A percentile compares a stretch with the other conserved stretches of the same genome.
Conservation (phyloP, 2,888 invertebrate species). For the Hirtodrosophila duncani region DNA sequence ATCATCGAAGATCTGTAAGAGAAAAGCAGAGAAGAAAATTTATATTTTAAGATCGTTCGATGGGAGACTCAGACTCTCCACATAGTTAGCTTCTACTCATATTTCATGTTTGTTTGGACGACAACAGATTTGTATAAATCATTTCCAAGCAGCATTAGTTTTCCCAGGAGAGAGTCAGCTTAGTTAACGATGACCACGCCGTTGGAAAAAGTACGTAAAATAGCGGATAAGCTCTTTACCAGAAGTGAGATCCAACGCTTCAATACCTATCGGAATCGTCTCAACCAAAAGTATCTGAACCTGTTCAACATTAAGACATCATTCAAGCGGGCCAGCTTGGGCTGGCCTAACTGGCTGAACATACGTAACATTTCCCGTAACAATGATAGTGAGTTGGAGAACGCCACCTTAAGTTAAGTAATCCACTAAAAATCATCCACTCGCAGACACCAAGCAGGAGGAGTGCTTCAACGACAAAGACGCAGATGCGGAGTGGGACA, state of each 20-base stretch:
- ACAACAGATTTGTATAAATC: neutral
- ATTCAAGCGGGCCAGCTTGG: slow-evolving; percentile 21
- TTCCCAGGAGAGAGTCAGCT: no score
- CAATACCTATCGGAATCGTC: slow-evolving; percentile 24
- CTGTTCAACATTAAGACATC: slow-evolving; percentile 16
- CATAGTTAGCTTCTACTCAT: no score
- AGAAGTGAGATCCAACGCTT: slow-evolving; percentile 43
- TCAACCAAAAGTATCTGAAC: slow-evolving; percentile 30
- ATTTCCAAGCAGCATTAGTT: neutral
- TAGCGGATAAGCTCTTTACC: slow-evolving; percentile 51
- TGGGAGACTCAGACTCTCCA: no score
- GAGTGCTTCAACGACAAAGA: no score
- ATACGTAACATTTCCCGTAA: slow-evolving; percentile 26
- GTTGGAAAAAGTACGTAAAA: slow-evolving; percentile 32
- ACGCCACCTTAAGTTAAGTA: fast-evolving
- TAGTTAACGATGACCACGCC: slow-evolving; percentile 21
- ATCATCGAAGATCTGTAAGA: slow-evolving; percentile 90
- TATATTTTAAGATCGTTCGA: no score
- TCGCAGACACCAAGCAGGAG: neutral
- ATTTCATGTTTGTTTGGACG: no score
- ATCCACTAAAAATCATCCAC: neutral
- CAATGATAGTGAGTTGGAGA: slow-evolving; percentile 22
- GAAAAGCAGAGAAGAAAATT: no score
- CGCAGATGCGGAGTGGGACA: slow-evolving; percentile 18
- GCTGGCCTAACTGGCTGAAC: slow-evolving; percentile 32